Evolutionary conservation across 2,113 vertebrate species (phyloP).

Genomic region (Eonycteris spelaea): DNA sequence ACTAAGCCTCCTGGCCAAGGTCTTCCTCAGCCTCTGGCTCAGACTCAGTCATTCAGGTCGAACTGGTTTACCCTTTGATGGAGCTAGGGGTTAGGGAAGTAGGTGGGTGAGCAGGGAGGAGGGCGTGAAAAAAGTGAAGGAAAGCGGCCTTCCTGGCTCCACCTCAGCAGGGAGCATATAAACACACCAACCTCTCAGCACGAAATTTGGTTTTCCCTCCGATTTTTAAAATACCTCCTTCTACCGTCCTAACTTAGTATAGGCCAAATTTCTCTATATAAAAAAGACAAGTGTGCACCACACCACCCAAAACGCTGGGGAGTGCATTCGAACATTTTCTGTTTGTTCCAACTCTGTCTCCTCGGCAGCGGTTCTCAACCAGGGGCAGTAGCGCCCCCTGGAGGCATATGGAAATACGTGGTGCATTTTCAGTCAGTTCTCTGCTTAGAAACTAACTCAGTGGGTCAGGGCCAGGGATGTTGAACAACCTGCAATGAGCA

Average conservation of each 20-base stretch:
- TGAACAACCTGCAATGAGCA: neutral
- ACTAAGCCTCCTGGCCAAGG: neutral
- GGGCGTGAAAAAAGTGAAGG: neutral
- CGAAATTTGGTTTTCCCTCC: neutral
- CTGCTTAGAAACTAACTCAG: neutral
- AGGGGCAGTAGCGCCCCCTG: slow-evolving; percentile 33
- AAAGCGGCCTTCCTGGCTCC: neutral
- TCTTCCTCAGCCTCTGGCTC: neutral
- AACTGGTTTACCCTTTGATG: neutral
- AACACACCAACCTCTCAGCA: neutral
- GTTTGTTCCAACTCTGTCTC: neutral
- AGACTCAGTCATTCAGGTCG: neutral
- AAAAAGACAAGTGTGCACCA: neutral
- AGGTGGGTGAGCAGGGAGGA: too few species aligned
- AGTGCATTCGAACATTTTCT: neutral
- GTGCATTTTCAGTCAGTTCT: neutral
- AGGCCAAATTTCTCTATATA: neutral
- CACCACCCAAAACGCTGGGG: neutral
- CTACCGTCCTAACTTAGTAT: neutral
- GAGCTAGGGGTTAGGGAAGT: neutral
- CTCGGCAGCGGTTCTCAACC: neutral
- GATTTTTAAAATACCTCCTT: neutral
- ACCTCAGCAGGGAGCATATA: neutral
- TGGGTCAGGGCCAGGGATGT: too few species aligned
- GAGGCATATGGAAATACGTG: neutral